Evolutionary conservation across 2,113 vertebrate genomes (phyloP).

Genomic region (Mixornis gularis): DNA sequence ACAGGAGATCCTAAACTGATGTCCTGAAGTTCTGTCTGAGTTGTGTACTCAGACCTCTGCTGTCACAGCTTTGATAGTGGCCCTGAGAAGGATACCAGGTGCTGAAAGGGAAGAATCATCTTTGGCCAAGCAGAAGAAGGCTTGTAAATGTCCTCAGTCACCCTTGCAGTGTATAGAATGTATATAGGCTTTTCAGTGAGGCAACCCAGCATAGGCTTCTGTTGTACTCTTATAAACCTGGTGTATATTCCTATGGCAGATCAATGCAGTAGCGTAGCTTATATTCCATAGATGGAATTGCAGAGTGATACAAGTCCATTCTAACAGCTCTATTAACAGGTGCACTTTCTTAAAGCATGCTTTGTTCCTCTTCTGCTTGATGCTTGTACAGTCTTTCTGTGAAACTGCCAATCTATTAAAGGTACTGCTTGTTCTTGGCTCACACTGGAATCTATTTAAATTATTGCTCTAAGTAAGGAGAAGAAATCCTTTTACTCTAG

Average conservation of each 20-base stretch:
- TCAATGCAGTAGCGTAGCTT: not conserved
- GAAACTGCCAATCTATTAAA: not conserved
- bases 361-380: not conserved
- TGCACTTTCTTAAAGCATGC: not conserved
- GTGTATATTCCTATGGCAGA: not conserved
- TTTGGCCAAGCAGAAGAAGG: not conserved
- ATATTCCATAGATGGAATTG: not conserved
- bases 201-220: accelerated
- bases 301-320: not conserved
- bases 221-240: not conserved
- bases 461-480: not conserved
- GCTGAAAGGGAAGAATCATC: not conserved
- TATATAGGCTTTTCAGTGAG: not conserved
- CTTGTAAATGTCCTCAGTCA: not conserved
- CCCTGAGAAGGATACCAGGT: not conserved
- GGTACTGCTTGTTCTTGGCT: not conserved
- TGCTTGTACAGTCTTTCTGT: not conserved
- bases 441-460: not conserved
- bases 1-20: not conserved
- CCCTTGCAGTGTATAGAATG: not conserved
- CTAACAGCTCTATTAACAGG: not conserved
- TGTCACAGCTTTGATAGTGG: not conserved
- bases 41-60: accelerated
- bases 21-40: not conserved
- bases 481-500: not conserved